Evolutionary conservation across 2,888 invertebrate species (phyloP).

Genomic region (Drosophila limbata): DNA sequence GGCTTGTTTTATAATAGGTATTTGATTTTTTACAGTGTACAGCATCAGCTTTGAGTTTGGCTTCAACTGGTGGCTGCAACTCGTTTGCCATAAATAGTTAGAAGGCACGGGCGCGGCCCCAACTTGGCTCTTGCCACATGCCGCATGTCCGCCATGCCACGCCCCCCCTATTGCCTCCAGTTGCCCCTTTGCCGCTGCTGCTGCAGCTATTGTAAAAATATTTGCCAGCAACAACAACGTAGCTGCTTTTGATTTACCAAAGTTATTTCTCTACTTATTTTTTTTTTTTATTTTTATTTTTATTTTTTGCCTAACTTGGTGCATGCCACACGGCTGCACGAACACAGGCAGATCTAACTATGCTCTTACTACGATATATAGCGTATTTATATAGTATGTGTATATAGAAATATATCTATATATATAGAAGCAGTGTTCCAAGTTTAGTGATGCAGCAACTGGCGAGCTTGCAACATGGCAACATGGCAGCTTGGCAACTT

Average conservation of each 20-base stretch:
- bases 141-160: constrained; percentile 40
- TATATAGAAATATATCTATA: constrained; percentile 10
- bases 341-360: constrained; percentile 22
- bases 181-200: background rate
- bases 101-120: constrained; percentile 81
- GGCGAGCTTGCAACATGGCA: constrained; percentile 40
- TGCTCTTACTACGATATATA: constrained; percentile 5
- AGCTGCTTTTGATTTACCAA: constrained; percentile 65
- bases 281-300: constrained; percentile 26
- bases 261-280: constrained; percentile 59
- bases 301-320: constrained; percentile 68
- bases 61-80: constrained; percentile 51
- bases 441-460: constrained; percentile 39
- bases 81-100: constrained; percentile 80
- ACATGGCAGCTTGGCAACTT: constrained; percentile 19
- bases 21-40: constrained; percentile 2
- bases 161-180: constrained; percentile 27
- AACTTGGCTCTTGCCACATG: constrained; percentile 52
- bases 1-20: too few relatives aligned
- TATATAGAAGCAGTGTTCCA: constrained; percentile 27
- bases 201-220: constrained; percentile 75
- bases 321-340: constrained; percentile 48
- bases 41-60: constrained; percentile 35
- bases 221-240: constrained; percentile 53
- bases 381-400: constrained; percentile 6